These are phyloP conservation scores for Ectemnius continuus DNA, from an alignment of 2,888 invertebrate genomes.

Conservation along the genomic window DNA sequence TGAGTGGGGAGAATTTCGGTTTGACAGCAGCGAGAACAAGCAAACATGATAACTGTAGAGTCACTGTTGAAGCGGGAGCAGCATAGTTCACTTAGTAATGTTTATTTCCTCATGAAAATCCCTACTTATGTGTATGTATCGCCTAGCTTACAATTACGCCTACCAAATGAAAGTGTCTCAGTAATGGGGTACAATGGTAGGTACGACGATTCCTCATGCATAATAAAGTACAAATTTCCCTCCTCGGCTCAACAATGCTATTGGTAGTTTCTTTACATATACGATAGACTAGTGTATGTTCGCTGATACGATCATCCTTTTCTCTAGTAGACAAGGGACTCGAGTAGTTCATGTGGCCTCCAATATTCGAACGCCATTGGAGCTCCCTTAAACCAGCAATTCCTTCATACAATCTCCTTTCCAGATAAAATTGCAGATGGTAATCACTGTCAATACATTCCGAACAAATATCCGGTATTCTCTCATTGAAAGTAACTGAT, in stretches of 20 bases:
- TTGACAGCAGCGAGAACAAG: too few species aligned
- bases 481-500: too few species aligned
- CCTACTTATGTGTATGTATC: slow-evolving; percentile 29
- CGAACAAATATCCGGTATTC: too few species aligned
- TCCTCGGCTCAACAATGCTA: slow-evolving; percentile 42
- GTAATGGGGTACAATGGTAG: slow-evolving; percentile 33
- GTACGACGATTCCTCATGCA: slow-evolving; percentile 43
- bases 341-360: slow-evolving; percentile 4
- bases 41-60: too few species aligned
- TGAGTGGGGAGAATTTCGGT: too few species aligned
- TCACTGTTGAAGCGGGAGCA: slow-evolving; percentile 1
- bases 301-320: slow-evolving; percentile 45
- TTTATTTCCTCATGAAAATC: slow-evolving; percentile 56
- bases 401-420: too few species aligned
- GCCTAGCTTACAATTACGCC: slow-evolving; percentile 43
- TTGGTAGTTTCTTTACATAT: slow-evolving; percentile 20
- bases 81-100: slow-evolving; percentile 31
- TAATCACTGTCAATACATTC: neutral
- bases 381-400: neutral
- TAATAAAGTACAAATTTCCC: slow-evolving; percentile 55
- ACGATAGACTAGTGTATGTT: slow-evolving; percentile 42
- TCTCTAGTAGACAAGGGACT: slow-evolving; percentile 43
- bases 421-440: too few species aligned
- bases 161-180: slow-evolving; percentile 40
- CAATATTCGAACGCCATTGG: neutral